A percentile compares a stretch with the other conserved stretches of the same genome.
Conservation (phyloP, 1,140 invertebrate species). For the Ips typographus region DNA sequence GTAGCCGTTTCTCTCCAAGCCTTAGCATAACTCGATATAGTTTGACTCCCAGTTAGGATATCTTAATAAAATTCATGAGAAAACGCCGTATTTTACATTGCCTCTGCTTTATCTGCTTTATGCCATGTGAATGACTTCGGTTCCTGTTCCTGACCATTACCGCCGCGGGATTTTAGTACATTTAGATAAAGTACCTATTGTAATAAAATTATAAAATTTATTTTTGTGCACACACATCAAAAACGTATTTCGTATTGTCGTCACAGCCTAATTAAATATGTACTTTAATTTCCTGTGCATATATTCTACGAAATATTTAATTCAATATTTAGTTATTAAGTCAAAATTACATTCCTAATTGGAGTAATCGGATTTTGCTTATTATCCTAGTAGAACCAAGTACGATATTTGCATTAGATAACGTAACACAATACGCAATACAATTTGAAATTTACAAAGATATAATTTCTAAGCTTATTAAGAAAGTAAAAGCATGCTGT, state of each 20-base stretch:
- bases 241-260: too few species aligned
- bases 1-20: slow-evolving; percentile 43
- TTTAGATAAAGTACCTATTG: too few species aligned
- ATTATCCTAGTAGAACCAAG: slow-evolving; percentile 6
- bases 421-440: slow-evolving; percentile 14
- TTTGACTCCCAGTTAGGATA: too few species aligned
- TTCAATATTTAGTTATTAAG: neutral
- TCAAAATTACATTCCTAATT: slow-evolving; percentile 11
- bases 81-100: slow-evolving; percentile 70
- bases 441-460: slow-evolving; percentile 14
- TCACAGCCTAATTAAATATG: too few species aligned
- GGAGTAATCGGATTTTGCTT: slow-evolving; percentile 17
- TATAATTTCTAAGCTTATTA: slow-evolving; percentile 27
- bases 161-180: neutral
- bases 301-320: slow-evolving; percentile 1
- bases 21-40: neutral
- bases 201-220: too few species aligned
- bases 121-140: slow-evolving; percentile 43
- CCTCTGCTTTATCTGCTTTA: slow-evolving; percentile 53
- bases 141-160: slow-evolving; percentile 34
- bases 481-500: slow-evolving; percentile 14
- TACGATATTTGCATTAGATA: slow-evolving; percentile 7
- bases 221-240: too few species aligned
- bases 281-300: neutral
- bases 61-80: slow-evolving; percentile 71